A percentile compares a stretch with the other conserved stretches of the same genome.
Evolutionary conservation across 2,888 invertebrate genomes (phyloP).

Genomic region (Cheiracanthium punctorium): DNA sequence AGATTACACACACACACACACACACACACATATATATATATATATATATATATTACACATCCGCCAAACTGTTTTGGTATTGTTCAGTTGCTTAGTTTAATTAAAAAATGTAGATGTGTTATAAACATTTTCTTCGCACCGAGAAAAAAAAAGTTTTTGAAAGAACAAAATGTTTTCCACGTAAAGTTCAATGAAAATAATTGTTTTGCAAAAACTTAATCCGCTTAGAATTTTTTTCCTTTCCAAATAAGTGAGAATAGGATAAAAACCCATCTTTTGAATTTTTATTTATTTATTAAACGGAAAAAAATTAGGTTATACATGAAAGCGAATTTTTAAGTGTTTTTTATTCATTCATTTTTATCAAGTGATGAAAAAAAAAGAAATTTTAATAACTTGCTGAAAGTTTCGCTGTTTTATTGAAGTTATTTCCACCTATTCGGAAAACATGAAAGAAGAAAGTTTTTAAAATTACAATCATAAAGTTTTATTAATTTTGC

Average conservation of each 20-base stretch:
- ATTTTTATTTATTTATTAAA: not conserved
- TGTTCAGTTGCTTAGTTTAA: not conserved
- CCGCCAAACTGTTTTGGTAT: not conserved
- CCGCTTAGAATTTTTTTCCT: not conserved
- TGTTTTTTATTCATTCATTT: not conserved
- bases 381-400: no score
- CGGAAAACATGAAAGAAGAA: no score
- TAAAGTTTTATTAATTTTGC: no score
- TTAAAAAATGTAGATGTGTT: not conserved
- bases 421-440: no score
- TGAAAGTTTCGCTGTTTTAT: no score
- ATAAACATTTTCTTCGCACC: not conserved
- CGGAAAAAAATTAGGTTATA: not conserved
- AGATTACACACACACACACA: not conserved
- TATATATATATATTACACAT: not conserved
- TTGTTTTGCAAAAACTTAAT: constrained; percentile 2
- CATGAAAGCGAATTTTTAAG: not conserved
- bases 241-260: not conserved
- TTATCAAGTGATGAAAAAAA: not conserved
- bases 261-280: not conserved
- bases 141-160: not conserved
- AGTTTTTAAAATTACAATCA: no score
- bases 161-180: not conserved
- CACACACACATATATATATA: no score
- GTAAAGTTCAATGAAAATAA: not conserved